Evolutionary conservation across 2,888 invertebrate species (phyloP), one percentile per base, ranked within the genome.

Genomic region (Himalopsyche kuldschensis): DNA sequence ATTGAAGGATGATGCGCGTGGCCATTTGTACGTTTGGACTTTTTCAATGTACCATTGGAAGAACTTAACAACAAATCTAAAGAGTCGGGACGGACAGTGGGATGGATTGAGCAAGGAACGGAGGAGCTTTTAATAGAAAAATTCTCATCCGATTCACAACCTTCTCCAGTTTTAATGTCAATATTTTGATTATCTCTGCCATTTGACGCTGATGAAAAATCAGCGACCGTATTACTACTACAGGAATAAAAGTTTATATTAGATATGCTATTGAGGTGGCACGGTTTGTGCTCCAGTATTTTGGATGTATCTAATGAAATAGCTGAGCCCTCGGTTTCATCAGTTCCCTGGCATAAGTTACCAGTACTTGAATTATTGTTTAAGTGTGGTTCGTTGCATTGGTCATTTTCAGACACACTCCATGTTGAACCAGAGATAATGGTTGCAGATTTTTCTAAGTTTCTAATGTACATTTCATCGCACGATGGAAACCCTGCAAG

Each of bases 201-300:
- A n/a, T 46, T 78, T 3, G 32, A 17, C 11, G 82, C 15, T 15
- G 46, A 47, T 15, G 86, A 84, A 80, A 86, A 86, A 32, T 85
- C 84, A 24, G 84, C 79, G 30, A 86, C 82, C 5, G 86, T 86
- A 75, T 83, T 85, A 20, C 84, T 85, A 11, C 83, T 76, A 78
- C 84, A 85, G 17, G 81, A 48, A 75, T 84, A 84, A 55, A 84
- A 81, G 27, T 81, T 81, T 47, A 48, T 63, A 30, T 48, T 17
- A 24, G 30, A 27, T 24, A 79, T 47, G 30, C 30, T 24, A 55
- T 24, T 46, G 3, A 55, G 75, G n/a, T 31, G 75, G 78, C 31
- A 24, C 30, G 63, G 75, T 55, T 35, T 41, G 55, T 20, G 17
- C 3, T 17, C 24, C 24, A 20, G 30, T 20, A 55, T 55, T 1